These are phyloP conservation scores for Amphipoea oculea DNA, from an alignment of 2,888 invertebrate genomes.

Conservation along the genomic window DNA sequence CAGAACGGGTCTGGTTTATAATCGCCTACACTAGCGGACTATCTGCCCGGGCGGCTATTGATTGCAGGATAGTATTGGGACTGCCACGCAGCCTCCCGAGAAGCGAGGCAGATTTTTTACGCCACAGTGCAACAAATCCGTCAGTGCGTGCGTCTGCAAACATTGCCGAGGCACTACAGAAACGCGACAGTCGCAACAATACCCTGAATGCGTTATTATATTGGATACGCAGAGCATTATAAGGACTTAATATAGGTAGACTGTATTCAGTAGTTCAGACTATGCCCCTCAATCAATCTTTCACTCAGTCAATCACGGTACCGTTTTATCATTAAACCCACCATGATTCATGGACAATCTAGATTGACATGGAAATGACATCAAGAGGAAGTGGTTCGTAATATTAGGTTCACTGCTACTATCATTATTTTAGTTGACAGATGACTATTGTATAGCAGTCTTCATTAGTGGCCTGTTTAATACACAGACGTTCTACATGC, in stretches of 20 bases:
- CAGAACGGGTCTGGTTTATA: too few species aligned
- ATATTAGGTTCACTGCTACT: not conserved
- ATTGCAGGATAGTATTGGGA: too few species aligned
- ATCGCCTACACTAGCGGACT: too few species aligned
- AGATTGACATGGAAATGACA: slow-evolving; percentile 17
- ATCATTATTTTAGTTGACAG: slow-evolving; percentile 17
- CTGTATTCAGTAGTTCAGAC: not conserved
- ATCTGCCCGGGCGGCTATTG: too few species aligned
- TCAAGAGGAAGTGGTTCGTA: not conserved
- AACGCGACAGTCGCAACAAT: too few species aligned
- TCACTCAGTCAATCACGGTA: not conserved
- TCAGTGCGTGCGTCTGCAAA: too few species aligned
- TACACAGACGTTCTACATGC: not conserved
- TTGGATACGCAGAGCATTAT: too few species aligned
- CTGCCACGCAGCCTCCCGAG: too few species aligned
- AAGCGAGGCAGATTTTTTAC: too few species aligned
- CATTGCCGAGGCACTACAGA: too few species aligned
- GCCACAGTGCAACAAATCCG: too few species aligned
- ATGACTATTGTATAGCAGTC: not conserved
- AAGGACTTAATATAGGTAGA: not conserved
- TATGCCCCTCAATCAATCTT: not conserved
- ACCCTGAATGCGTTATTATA: too few species aligned
- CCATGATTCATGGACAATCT: not conserved
- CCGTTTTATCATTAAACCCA: not conserved
- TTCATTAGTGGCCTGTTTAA: not conserved